Base-by-base conservation (phyloP, 1,140 invertebrate genomes). In the Zaprionus tsacasi region DNA sequence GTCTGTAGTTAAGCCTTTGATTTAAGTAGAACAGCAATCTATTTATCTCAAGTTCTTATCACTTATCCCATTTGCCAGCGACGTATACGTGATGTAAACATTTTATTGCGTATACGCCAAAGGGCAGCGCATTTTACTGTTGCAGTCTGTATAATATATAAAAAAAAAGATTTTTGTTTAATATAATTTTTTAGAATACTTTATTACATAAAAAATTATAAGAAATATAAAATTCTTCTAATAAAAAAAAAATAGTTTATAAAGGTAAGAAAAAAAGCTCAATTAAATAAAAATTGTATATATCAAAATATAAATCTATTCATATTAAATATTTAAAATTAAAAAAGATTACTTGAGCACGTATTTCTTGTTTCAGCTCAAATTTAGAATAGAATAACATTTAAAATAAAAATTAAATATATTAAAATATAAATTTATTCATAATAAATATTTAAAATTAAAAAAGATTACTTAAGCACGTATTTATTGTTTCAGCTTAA, bases 41-140 rank as follows among this genome's bases (percentile, higher is more conserved):
- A 25, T 50, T 50, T 50, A 50, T 25, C 45, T 50, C 17, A 50
- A 50, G 45, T 50, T 27, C 27, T 30, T 55, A 27, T 30, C 12
- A 27, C 17, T 50, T 50, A 12, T 50, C 7, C 8, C 45, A 0
- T 50, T 11, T 50, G 17, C 45, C 15, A 15, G 11, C 5, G 17
- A 50, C 45, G 17, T 50, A 25, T 11, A 21, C 17, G 27, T 55
- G 15, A 43, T n/a, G 13, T n/a, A 43, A 12, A 43, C 13, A n/a
- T 43, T 43, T 43, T 43, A 43, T 43, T 43, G 13, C 13, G 6
- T n/a, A 43, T 45, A 15, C 40, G 40, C 2, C 40, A 45, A 6
- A n/a, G n/a, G 40, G n/a, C 6, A 45, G 3, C n/a, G n/a, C n/a
- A n/a, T n/a, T n/a, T 15, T 8, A 43, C n/a, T 45, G 2, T 7